phyloP scores from a whole-genome alignment of 1,140 invertebrate genomes.

The Leptinotarsa lineolata region DNA sequence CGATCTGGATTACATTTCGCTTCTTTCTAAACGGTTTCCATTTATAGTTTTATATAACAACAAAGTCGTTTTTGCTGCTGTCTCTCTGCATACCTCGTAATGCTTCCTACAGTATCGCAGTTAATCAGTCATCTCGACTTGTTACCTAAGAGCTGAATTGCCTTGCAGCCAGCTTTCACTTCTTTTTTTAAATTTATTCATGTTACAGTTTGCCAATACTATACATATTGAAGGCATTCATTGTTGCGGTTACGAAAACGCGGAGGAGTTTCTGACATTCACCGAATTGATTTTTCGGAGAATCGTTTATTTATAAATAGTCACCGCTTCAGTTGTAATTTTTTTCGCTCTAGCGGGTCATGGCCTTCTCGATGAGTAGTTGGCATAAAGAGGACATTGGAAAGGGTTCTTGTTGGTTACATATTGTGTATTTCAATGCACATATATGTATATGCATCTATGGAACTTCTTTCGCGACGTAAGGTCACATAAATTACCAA shows the following conservation, averaged over 20 bases:
- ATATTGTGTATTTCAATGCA: too few relatives aligned
- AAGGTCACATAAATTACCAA: too few relatives aligned
- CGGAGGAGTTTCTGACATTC: neutral
- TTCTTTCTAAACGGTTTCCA: neutral
- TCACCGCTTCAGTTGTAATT: too few relatives aligned
- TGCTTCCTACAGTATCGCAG: constrained; percentile 10
- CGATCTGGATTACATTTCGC: too few relatives aligned
- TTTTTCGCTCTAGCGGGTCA: too few relatives aligned
- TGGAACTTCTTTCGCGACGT: too few relatives aligned
- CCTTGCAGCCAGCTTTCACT: constrained; percentile 19
- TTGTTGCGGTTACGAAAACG: constrained; percentile 3
- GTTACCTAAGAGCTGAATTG: constrained; percentile 17
- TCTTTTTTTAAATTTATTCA: constrained; percentile 25
- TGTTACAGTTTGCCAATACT: constrained; percentile 21
- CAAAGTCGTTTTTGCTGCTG: neutral
- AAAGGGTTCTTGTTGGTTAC: too few relatives aligned
- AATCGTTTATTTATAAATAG: too few relatives aligned
- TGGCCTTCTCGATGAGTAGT: too few relatives aligned
- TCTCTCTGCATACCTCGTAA: neutral
- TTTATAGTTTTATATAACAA: neutral
- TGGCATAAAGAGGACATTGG: too few relatives aligned
- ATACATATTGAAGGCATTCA: constrained; percentile 8
- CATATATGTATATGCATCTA: too few relatives aligned
- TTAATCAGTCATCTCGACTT: constrained; percentile 11
- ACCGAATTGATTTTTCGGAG: constrained; percentile 7